Base-by-base conservation (phyloP, 30 jellyfish, hydroid and myxozoan genomes). In the Mastigias papua region DNA sequence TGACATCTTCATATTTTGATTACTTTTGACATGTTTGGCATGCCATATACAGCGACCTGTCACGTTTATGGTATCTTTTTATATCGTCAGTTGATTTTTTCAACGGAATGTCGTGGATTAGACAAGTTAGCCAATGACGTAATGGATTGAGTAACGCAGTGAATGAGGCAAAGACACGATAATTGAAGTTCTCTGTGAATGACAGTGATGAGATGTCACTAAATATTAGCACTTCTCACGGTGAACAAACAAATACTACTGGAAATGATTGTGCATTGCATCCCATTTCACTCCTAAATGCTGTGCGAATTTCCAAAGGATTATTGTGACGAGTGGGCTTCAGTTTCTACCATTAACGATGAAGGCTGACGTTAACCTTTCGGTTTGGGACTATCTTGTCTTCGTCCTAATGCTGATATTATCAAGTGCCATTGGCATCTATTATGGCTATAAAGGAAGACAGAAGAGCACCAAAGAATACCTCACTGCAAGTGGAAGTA, bases 401-500 rank as follows among this genome's bases (percentile, higher is more conserved):
- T 87, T 87, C 35, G 87, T 69, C 2, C 34, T 87, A 74, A 76
- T 87, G 90, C 91, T 87, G 33, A 51, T 77, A 4, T 30, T 77
- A 8, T 87, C 96, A 65, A 87, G 96, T 33, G 82, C 76, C 1
- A 87, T 87, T 15, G 96, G 96, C 68, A 67, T 87, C 32, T 87
- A 76, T 57, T 69, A 87, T 67, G 96, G 96, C 23, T 76, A 83
- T 70, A 87, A 78, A 77, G 90, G 96, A 67, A 69, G 72, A 48
- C 90, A 87, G 57, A 58, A 62, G 48, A 69, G 77, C 28, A 76
- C 96, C 22, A 76, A 68, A 48, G 96, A 87, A 69, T 87, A 87
- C 83, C 91, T 87, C 51, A 70, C 88, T 15, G 96, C 96, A 6
- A 75, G 96, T 25, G 87, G 96, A 9, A 87, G 82, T 26, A 87